Percentiles rank a stretch among this genome's conserved stretches.
phyloP scores from a whole-genome alignment of 2,797 vertebrate genomes.

The Kryptopterus vitreolus region DNA sequence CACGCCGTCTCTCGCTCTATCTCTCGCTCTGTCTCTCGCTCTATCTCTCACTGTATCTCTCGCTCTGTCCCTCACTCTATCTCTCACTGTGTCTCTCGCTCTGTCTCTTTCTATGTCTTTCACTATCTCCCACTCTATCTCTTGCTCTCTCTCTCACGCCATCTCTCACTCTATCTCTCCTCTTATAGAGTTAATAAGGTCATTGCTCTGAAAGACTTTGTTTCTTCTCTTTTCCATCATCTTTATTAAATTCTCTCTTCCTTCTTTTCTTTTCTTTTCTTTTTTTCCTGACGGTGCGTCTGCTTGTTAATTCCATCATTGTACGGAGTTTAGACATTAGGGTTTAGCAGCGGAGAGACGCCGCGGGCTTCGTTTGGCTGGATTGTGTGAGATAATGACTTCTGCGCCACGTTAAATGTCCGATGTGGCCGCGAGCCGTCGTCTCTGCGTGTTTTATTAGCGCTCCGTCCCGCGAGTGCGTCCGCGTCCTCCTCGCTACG shows the following conservation, averaged over 20 bases:
- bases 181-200: constrained; percentile 1
- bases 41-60: no score
- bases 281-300: neutral
- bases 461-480: neutral
- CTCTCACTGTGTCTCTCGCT: no score
- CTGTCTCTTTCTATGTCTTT: neutral
- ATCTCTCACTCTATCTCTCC: neutral
- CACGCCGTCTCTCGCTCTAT: no score
- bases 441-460: neutral
- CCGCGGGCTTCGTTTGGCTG: neutral
- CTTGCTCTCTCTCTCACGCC: neutral
- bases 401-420: neutral
- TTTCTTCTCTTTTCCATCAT: constrained; percentile 1
- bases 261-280: neutral
- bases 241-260: neutral
- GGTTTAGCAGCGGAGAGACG: neutral
- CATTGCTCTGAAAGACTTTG: neutral
- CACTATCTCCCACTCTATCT: neutral
- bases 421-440: neutral
- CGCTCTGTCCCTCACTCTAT: no score
- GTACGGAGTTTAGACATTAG: constrained; percentile 8
- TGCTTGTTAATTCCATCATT: neutral
- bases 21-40: no score
- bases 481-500: neutral
- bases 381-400: constrained; percentile 11